Evolutionary conservation across 2,888 invertebrate genomes (phyloP), one percentile per base, ranked within the genome.

Genomic region (Caenorhabditis wallacei): DNA sequence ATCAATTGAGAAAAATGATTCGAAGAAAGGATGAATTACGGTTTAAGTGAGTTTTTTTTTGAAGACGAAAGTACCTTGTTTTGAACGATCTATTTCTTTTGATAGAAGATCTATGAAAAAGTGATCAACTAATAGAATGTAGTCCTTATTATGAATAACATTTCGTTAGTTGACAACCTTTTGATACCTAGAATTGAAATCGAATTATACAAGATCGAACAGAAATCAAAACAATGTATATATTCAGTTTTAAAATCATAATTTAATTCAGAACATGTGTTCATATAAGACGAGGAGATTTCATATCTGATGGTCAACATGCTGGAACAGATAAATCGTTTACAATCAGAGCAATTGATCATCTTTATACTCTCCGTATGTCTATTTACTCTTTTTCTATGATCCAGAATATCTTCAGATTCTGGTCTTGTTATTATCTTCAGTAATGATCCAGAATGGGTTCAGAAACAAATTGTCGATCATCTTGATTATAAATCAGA

Each of bases 221-320:
- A n/a, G n/a, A n/a, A n/a, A n/a, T n/a, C n/a, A n/a, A n/a, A n/a
- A n/a, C n/a, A n/a, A n/a, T n/a, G n/a, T n/a, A n/a, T n/a, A n/a
- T n/a, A n/a, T n/a, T n/a, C n/a, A n/a, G n/a, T n/a, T n/a, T n/a
- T n/a, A n/a, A n/a, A n/a, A n/a, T n/a, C n/a, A n/a, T n/a, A n/a
- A n/a, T n/a, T n/a, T n/a, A n/a, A n/a, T 61, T 26, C 66, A 80
- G 76, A 71, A 71, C 46, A 1, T 82, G 82, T 53, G 82, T 82
- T 7, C 82, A 82, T 37, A 30, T 71, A 8, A 64, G 82, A 59
- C 51, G 76, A 11, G 76, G 76, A 7, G 82, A 82, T 46, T 82
- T 82, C 22, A 10, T 82, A 20, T 57, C 51, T 5, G 71, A 76
- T 43, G 66, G 66, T 20, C 37, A 57, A 18, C 76, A 82, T 22